Conservation (phyloP, 2,888 invertebrate species). For the Athalia circularis region DNA sequence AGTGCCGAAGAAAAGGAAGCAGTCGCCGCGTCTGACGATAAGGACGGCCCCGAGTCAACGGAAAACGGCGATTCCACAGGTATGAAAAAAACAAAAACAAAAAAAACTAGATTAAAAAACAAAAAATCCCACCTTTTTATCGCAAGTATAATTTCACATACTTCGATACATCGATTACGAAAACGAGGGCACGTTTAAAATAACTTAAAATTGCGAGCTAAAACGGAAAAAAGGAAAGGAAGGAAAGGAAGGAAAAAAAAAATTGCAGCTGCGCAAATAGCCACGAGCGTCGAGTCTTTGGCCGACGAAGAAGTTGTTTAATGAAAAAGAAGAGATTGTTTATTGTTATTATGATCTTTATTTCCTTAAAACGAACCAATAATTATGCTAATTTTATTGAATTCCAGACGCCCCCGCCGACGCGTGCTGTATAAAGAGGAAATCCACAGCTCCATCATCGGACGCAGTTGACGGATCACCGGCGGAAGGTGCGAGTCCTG, state of each 20-base stretch:
- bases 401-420: slow-evolving; percentile 66
- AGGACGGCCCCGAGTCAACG: slow-evolving; percentile 70
- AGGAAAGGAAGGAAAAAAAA: neutral
- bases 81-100: too few species aligned
- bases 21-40: slow-evolving; percentile 61
- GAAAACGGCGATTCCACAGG: slow-evolving; percentile 74
- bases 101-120: slow-evolving; percentile 27
- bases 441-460: slow-evolving; percentile 79
- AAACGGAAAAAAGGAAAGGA: neutral
- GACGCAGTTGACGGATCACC: slow-evolving; percentile 73
- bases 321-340: slow-evolving; percentile 5
- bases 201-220: neutral
- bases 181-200: neutral
- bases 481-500: slow-evolving; percentile 81
- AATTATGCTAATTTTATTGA: slow-evolving; percentile 32
- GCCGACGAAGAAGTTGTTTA: neutral
- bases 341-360: neutral
- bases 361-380: neutral
- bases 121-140: neutral
- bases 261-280: neutral
- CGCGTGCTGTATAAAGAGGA: slow-evolving; percentile 80
- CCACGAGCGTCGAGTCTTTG: neutral
- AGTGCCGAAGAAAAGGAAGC: slow-evolving; percentile 71
- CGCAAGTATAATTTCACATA: neutral
- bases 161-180: neutral